Evolutionary conservation across 2,888 invertebrate species (phyloP).

Genomic region (Muscina levida): DNA sequence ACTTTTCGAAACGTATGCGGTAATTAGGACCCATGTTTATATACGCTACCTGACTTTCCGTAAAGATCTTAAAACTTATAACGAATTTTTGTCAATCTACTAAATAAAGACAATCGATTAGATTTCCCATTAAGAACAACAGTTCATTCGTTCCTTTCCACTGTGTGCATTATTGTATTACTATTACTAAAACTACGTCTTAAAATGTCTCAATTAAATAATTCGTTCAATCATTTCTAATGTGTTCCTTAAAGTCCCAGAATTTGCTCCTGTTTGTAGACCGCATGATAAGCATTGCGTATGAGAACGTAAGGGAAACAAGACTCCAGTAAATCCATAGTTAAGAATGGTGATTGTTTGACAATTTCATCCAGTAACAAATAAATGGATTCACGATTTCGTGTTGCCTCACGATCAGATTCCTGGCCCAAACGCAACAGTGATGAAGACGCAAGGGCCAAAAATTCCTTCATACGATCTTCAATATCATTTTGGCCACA

Average conservation of each 20-base stretch:
- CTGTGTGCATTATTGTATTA: no score
- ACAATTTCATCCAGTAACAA: conserved; percentile 97
- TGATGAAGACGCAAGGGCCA: conserved; percentile 96
- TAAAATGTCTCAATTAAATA: conserved; percentile 39
- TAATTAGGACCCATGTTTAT: no score
- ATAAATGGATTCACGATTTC: conserved; percentile 97
- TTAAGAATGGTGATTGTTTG: conserved; percentile 98
- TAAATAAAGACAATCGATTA: no score
- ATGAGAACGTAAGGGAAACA: conserved; percentile 99
- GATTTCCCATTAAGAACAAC: no score
- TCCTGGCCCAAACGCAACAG: conserved; percentile 96
- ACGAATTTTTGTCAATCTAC: no score
- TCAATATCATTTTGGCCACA: conserved; percentile 98
- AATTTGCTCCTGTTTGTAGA: conserved; percentile 92
- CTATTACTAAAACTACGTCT: conserved; percentile 16
- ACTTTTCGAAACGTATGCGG: no score
- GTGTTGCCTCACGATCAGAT: conserved; percentile 95
- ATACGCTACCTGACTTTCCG: no score
- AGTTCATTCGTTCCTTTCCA: no score
- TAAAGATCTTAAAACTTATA: no score
- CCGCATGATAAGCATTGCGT: conserved; percentile 98
- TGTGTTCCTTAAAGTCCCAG: conserved; percentile 56
- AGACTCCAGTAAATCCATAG: conserved; percentile 98
- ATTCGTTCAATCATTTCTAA: conserved; percentile 38
- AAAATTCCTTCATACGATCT: conserved; percentile 97